Conservation (phyloP, 2,113 vertebrate species). For the Brachypodius melanocephalos region DNA sequence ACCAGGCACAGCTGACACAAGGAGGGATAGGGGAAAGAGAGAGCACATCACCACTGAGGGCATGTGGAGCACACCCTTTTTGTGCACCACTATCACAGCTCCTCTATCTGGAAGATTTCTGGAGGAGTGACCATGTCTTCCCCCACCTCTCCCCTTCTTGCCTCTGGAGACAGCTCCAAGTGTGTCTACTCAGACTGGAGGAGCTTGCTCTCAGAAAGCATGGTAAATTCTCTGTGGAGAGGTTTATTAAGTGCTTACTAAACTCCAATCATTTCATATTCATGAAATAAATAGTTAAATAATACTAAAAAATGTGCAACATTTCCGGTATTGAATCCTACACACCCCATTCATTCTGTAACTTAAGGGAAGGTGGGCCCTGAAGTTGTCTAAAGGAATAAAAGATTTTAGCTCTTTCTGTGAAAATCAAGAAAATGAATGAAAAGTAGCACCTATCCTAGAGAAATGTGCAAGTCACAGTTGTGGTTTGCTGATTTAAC, state of each 20-base stretch:
- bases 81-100: background rate
- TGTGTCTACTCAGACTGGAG: too few relatives aligned
- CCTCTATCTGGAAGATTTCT: background rate
- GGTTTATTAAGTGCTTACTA: background rate
- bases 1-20: background rate
- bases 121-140: background rate
- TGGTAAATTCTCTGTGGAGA: background rate
- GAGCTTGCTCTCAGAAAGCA: background rate
- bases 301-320: background rate
- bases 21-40: background rate
- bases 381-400: background rate
- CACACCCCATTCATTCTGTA: background rate
- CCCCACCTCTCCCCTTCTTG: background rate
- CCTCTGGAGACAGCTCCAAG: background rate
- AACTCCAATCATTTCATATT: background rate
- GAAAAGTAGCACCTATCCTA: background rate
- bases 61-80: rapidly evolving
- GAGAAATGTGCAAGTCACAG: background rate
- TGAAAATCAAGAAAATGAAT: background rate
- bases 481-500: background rate
- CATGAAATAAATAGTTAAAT: background rate
- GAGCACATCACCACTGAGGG: too few relatives aligned
- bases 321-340: background rate
- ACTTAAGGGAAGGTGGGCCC: background rate
- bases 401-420: background rate